These are phyloP conservation scores for Neotragus pygmaeus DNA, from an alignment of 2,113 vertebrate genomes.

Conservation along the genomic window DNA sequence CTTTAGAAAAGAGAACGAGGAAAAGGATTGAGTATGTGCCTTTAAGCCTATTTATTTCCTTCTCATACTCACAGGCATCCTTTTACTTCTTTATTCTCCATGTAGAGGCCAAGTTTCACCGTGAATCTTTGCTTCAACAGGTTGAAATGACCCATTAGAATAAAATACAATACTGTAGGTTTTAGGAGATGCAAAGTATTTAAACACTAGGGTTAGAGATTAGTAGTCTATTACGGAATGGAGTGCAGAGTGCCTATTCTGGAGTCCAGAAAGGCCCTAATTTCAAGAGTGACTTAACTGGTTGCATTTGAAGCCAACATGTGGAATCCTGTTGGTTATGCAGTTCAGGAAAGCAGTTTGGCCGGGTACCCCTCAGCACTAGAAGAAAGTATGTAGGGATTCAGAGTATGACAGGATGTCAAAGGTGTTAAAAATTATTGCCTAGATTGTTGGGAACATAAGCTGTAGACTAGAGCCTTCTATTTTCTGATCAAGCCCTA, in stretches of 20 bases:
- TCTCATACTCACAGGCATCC: not conserved
- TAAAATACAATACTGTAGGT: not conserved
- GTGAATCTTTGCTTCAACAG: not conserved
- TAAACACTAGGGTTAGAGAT: not conserved
- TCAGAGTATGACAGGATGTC: not conserved
- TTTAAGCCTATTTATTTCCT: slow-evolving; percentile 14
- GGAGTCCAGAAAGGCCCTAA: not conserved
- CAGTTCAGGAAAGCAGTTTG: not conserved
- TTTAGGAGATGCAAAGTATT: not conserved
- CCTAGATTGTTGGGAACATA: not conserved
- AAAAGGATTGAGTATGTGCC: not conserved
- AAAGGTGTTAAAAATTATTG: not conserved
- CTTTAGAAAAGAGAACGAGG: not conserved
- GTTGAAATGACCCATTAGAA: not conserved
- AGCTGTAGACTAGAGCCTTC: not conserved
- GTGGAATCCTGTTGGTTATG: not conserved
- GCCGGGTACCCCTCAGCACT: not conserved
- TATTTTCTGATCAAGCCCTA: not conserved
- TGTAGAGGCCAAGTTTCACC: not conserved
- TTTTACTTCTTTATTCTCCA: slow-evolving; percentile 25
- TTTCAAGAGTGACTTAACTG: not conserved
- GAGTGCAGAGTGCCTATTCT: not conserved
- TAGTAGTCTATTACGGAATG: not conserved
- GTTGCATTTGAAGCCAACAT: not conserved
- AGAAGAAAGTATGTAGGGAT: not conserved